These are phyloP conservation scores for Saccopteryx bilineata DNA, from an alignment of 2,113 vertebrate genomes.

Conservation along the genomic window DNA sequence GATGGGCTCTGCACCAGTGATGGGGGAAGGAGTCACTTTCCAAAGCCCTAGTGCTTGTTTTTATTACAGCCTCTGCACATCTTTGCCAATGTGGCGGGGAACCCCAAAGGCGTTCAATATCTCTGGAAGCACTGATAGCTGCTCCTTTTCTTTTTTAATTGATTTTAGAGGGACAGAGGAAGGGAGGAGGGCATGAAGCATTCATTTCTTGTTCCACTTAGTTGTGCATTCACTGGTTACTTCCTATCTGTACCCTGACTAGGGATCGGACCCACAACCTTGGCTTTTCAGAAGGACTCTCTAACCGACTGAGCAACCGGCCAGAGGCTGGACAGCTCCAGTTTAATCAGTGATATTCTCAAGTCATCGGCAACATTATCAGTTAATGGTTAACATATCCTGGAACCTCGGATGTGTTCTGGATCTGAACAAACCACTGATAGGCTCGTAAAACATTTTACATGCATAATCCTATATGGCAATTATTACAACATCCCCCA, in stretches of 20 bases:
- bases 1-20: neutral
- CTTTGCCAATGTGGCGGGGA: neutral
- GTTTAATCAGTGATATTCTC: neutral
- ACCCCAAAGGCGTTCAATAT: neutral
- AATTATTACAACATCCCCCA: neutral
- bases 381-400: neutral
- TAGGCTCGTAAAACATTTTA: fast-evolving
- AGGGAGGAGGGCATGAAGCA: no score
- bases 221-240: no score
- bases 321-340: neutral
- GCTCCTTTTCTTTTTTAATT: no score
- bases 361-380: neutral
- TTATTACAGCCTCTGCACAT: fast-evolving
- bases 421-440: neutral
- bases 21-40: no score
- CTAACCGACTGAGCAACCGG: no score
- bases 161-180: no score
- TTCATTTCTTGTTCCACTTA: no score
- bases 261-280: no score
- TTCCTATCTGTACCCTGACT: no score
- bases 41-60: neutral
- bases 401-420: neutral
- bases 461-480: fast-evolving
- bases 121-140: neutral
- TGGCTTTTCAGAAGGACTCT: no score